Evolutionary conservation across 2,888 invertebrate species (phyloP).

Genomic region (Magallana nippona): DNA sequence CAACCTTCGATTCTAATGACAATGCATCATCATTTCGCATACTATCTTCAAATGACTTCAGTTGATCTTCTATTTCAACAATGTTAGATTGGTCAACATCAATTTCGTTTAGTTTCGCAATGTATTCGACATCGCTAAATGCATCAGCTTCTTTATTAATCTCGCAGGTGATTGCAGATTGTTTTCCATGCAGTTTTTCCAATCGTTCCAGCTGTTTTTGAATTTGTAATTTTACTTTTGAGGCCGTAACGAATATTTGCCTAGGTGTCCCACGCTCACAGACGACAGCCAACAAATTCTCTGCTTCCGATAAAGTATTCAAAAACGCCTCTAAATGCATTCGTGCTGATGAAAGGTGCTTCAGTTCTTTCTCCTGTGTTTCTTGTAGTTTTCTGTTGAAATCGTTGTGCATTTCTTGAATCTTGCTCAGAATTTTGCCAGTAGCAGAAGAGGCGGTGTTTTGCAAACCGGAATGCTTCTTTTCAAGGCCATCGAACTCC

Average conservation of each 20-base stretch:
- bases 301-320: neutral
- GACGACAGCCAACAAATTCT: neutral
- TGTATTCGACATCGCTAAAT: neutral
- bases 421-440: neutral
- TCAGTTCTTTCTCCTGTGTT: neutral
- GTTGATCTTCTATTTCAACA: neutral
- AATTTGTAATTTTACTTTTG: neutral
- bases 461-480: neutral
- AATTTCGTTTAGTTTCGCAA: neutral
- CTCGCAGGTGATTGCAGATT: neutral
- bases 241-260: neutral
- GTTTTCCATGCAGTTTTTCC: conserved; percentile 14
- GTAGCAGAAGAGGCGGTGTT: neutral
- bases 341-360: neutral
- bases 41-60: neutral
- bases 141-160: neutral
- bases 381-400: neutral
- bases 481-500: neutral
- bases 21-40: neutral
- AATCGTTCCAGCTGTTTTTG: neutral
- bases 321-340: conserved; percentile 5
- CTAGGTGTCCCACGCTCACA: neutral
- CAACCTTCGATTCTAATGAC: no score
- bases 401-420: neutral
- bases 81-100: neutral